Percentiles rank a stretch among this genome's conserved stretches.
These are phyloP conservation scores for Valencia hispanica DNA, from an alignment of 2,797 vertebrate species.

Conservation along the genomic window DNA sequence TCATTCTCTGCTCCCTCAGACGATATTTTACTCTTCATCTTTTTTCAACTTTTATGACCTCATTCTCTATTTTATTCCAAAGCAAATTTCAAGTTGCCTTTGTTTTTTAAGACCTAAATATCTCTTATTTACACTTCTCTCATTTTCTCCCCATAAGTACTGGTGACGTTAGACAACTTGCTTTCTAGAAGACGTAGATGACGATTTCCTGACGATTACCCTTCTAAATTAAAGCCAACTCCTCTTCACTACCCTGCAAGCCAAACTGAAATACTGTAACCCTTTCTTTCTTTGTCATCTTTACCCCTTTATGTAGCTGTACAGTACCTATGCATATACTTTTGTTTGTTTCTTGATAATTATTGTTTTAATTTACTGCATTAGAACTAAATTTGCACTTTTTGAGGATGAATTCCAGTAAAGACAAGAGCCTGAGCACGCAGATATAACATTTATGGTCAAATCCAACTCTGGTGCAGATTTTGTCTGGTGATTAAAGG, in stretches of 20 bases:
- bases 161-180: slow-evolving; percentile 39
- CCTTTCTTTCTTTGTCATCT: slow-evolving; percentile 13
- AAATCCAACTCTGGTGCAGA: slow-evolving; percentile 68
- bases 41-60: slow-evolving; percentile 68
- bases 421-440: slow-evolving; percentile 65
- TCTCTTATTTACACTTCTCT: slow-evolving; percentile 53
- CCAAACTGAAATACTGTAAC: slow-evolving; percentile 18
- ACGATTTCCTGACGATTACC: slow-evolving; percentile 62
- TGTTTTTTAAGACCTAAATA: slow-evolving; percentile 46
- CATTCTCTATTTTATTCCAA: slow-evolving; percentile 72
- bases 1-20: slow-evolving; percentile 44
- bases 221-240: slow-evolving; percentile 65
- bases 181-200: slow-evolving; percentile 36
- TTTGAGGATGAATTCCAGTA: slow-evolving; percentile 73
- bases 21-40: slow-evolving; percentile 44
- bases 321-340: slow-evolving; percentile 81
- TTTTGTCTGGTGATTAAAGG: slow-evolving; percentile 48
- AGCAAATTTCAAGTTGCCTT: slow-evolving; percentile 76
- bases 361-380: slow-evolving; percentile 77
- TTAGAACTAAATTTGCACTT: slow-evolving; percentile 86
- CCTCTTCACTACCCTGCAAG: slow-evolving; percentile 15
- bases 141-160: slow-evolving; percentile 49
- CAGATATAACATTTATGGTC: slow-evolving; percentile 57
- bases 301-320: slow-evolving; percentile 69
- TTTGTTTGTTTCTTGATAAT: slow-evolving; percentile 76